Conservation (phyloP, 1,140 invertebrate species). For the Leptinotarsa undecemlineata region DNA sequence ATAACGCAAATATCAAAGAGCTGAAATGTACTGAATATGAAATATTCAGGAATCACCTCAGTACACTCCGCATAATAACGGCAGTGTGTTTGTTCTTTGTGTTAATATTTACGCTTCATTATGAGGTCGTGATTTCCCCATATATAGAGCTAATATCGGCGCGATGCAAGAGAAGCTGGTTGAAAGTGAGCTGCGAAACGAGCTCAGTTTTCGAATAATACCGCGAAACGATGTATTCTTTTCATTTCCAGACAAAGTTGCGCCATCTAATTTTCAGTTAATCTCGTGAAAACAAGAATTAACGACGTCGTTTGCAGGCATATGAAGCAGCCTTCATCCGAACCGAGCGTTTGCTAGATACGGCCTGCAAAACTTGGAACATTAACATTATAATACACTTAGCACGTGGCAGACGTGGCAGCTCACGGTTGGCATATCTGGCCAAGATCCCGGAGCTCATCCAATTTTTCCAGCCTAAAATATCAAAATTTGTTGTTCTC, state of each 20-base stretch:
- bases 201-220: slow-evolving; percentile 53
- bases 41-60: slow-evolving; percentile 40
- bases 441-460: background rate
- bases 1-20: background rate
- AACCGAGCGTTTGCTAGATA: slow-evolving; percentile 33
- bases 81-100: slow-evolving; percentile 44
- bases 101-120: slow-evolving; percentile 51
- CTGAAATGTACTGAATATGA: slow-evolving; percentile 22
- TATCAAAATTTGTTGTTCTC: slow-evolving; percentile 20
- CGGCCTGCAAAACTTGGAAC: slow-evolving; percentile 48
- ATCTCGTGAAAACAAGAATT: slow-evolving; percentile 56
- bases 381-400: slow-evolving; percentile 55
- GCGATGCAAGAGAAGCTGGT: slow-evolving; percentile 33
- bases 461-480: slow-evolving; percentile 12
- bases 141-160: slow-evolving; percentile 43
- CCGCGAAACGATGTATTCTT: slow-evolving; percentile 51
- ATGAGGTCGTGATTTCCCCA: slow-evolving; percentile 40
- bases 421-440: slow-evolving; percentile 11
- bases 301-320: slow-evolving; percentile 55
- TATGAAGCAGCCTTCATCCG: slow-evolving; percentile 49
- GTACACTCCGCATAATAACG: slow-evolving; percentile 29
- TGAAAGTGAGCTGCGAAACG: slow-evolving; percentile 34
- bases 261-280: slow-evolving; percentile 57
- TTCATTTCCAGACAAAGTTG: slow-evolving; percentile 53
- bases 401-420: slow-evolving; percentile 31